Percentiles rank a stretch among this genome's conserved stretches.
Evolutionary conservation across 2,888 invertebrate species (phyloP).

Genomic region (Coelogynopora nodosa): DNA sequence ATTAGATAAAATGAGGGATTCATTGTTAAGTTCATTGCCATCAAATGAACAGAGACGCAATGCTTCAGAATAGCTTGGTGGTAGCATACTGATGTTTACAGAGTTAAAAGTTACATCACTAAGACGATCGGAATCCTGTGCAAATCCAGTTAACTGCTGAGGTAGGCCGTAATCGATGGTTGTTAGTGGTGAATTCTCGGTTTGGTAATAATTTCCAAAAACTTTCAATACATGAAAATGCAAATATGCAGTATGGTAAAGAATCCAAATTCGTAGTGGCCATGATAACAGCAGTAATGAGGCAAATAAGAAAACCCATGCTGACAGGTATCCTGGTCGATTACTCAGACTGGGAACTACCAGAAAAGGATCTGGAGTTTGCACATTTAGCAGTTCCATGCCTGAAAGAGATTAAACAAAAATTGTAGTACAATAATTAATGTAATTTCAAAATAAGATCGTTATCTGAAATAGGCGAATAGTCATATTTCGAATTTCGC

Average conservation of each 20-base stretch:
- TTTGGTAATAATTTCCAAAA: not conserved
- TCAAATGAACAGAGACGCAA: not conserved
- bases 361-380: not conserved
- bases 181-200: not conserved
- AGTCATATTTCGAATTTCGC: no score
- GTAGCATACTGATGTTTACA: not conserved
- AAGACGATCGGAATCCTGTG: not conserved
- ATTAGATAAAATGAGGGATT: constrained; percentile 46
- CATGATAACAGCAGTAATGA: not conserved
- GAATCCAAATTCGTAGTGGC: not conserved
- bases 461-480: no score
- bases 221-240: not conserved
- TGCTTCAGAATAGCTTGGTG: not conserved
- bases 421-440: no score
- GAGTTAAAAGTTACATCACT: not conserved
- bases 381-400: not conserved
- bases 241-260: not conserved
- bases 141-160: not conserved
- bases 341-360: not conserved
- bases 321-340: not conserved
- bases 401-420: not conserved
- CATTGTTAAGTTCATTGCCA: constrained; percentile 26
- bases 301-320: not conserved
- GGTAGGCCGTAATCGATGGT: not conserved
- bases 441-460: no score